Conservation (phyloP, 64 coral and sea anemone genomes). For the Stichodactyla helianthus region DNA sequence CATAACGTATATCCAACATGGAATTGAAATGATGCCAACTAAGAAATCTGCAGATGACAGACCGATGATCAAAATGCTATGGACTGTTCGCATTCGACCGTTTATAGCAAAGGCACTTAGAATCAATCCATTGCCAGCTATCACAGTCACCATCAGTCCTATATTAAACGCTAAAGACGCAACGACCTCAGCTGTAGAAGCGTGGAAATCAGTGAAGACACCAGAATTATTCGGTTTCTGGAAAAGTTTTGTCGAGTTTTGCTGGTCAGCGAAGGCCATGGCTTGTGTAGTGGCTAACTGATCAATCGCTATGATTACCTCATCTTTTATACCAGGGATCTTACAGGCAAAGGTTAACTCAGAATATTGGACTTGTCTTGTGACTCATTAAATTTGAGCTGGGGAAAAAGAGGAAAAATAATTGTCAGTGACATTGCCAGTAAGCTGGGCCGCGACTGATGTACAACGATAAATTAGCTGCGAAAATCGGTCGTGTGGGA, state of each 20-base stretch:
- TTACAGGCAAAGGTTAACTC: background rate
- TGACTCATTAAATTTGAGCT: background rate
- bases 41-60: constrained; percentile 44
- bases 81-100: constrained; percentile 12
- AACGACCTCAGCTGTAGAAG: background rate
- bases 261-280: background rate
- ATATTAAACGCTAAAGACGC: constrained; percentile 12
- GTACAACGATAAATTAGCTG: background rate
- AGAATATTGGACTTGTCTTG: background rate
- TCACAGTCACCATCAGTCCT: constrained; percentile 13
- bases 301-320: background rate
- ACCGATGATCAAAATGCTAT: constrained; percentile 41
- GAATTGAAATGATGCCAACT: constrained; percentile 31
- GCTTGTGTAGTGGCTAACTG: background rate
- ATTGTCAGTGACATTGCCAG: background rate
- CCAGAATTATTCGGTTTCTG: background rate
- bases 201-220: background rate
- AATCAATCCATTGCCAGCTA: constrained; percentile 39
- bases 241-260: background rate
- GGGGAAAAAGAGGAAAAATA: background rate
- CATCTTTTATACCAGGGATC: background rate
- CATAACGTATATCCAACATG: constrained; percentile 44
- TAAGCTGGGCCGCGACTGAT: background rate
- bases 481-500: background rate
- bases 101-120: constrained; percentile 35